Evolutionary conservation across 2,888 invertebrate species (phyloP).

Genomic region (Coenonympha glycerion): DNA sequence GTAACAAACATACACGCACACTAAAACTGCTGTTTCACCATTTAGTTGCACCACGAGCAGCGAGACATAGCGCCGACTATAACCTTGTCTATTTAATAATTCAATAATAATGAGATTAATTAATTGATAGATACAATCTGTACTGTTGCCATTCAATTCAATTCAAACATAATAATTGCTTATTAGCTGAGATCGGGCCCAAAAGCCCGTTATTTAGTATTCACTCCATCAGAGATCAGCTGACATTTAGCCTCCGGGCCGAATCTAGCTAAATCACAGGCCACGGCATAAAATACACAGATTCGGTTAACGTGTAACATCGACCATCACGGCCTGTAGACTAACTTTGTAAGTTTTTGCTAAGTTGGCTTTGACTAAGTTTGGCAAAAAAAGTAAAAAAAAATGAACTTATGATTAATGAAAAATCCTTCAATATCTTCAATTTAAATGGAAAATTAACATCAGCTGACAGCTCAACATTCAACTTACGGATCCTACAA

Average conservation of each 20-base stretch:
- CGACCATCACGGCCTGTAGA: background rate
- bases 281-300: background rate
- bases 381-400: too few species aligned
- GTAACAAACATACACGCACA: too few species aligned
- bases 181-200: background rate
- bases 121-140: background rate
- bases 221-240: slow-evolving; percentile 3
- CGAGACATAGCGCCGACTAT: too few species aligned
- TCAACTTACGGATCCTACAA: too few species aligned
- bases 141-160: background rate
- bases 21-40: too few species aligned
- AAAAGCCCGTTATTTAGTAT: background rate
- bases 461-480: too few species aligned
- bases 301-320: background rate
- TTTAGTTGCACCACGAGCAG: too few species aligned
- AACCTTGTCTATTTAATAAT: background rate
- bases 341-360: too few species aligned
- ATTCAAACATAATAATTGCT: slow-evolving; percentile 5
- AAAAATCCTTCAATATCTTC: too few species aligned
- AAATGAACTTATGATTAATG: too few species aligned
- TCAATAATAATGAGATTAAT: slow-evolving; percentile 4
- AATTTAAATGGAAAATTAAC: too few species aligned
- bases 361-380: too few species aligned
- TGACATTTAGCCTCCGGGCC: background rate
- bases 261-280: background rate